Evolutionary conservation across 2,797 vertebrate genomes (phyloP).

Genomic region (Anguilla anguilla): DNA sequence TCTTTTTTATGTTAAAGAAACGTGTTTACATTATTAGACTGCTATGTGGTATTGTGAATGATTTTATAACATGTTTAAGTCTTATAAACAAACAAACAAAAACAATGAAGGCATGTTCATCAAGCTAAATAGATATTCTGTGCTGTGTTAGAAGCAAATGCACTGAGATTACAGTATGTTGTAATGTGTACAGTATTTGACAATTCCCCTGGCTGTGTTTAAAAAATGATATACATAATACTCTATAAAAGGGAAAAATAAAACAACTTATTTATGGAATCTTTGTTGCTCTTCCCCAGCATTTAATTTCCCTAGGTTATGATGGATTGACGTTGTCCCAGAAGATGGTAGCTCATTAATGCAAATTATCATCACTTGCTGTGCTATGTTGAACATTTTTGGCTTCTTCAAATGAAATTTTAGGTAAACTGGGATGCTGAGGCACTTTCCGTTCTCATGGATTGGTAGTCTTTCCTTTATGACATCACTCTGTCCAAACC

Average conservation of each 20-base stretch:
- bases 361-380: neutral
- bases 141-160: constrained; percentile 74
- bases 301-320: neutral
- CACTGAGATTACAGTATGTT: constrained; percentile 74
- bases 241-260: constrained; percentile 87
- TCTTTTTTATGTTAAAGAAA: constrained; percentile 47
- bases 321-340: neutral
- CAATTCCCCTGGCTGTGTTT: constrained; percentile 74
- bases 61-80: constrained; percentile 66
- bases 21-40: constrained; percentile 73
- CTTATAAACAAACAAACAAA: constrained; percentile 56
- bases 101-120: constrained; percentile 81
- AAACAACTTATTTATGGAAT: constrained; percentile 90
- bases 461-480: neutral
- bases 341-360: neutral
- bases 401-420: neutral
- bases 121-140: constrained; percentile 45
- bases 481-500: neutral
- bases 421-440: neutral
- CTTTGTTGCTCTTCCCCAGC: constrained; percentile 24
- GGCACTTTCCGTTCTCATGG: neutral
- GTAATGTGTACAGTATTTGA: constrained; percentile 80
- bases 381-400: neutral
- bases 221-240: constrained; percentile 76
- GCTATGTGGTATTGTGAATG: constrained; percentile 70